Conservation (phyloP, 2,797 vertebrate species). For the Anguilla megastoma region DNA sequence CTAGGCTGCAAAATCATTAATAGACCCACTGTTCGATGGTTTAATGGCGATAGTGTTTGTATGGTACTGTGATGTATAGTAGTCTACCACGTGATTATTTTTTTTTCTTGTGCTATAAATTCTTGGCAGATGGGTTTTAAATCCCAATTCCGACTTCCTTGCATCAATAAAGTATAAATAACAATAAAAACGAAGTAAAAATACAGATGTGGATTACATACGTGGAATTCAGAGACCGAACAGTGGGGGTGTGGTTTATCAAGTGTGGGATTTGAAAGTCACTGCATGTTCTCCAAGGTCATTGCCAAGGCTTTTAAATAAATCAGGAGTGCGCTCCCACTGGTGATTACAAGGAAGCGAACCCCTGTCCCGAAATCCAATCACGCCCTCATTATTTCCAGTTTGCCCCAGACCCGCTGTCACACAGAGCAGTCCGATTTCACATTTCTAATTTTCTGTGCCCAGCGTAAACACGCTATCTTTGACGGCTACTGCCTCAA, state of each 20-base stretch:
- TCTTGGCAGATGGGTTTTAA: too few species aligned
- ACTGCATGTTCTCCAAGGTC: slow-evolving; percentile 15
- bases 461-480: neutral
- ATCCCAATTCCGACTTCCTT: too few species aligned
- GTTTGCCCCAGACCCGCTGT: neutral
- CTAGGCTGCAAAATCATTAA: too few species aligned
- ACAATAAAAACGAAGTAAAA: too few species aligned
- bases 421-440: neutral
- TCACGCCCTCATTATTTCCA: neutral
- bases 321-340: slow-evolving; percentile 5
- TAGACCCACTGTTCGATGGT: too few species aligned
- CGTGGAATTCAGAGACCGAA: neutral
- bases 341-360: neutral
- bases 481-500: neutral
- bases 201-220: slow-evolving; percentile 8
- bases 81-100: too few species aligned
- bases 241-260: neutral
- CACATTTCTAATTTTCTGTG: neutral
- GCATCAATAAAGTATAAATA: too few species aligned
- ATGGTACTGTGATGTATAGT: too few species aligned
- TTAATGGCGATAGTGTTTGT: too few species aligned
- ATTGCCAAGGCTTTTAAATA: neutral
- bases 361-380: neutral
- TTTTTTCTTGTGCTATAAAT: too few species aligned
- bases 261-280: slow-evolving; percentile 7